Base-by-base conservation (phyloP, 2,888 invertebrate species). In the Meloe dianella region DNA sequence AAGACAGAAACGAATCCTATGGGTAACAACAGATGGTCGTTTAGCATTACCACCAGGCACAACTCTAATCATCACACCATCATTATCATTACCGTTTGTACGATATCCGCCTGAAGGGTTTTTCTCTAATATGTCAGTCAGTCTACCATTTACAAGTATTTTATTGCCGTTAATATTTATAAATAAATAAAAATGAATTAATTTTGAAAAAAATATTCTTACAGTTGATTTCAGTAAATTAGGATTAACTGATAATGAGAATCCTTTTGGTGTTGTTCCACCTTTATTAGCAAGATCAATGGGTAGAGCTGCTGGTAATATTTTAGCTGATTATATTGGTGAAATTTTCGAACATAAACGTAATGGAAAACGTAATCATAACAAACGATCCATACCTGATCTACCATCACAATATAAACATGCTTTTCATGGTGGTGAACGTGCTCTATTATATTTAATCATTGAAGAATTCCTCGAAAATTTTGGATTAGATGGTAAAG, bases 201-300 rank as follows among this genome's bases (percentile, higher is more conserved):
- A 71, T 67, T 64, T 64, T 30, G 9, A 51, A 47, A 38, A 47
- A n/a, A 12, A 29, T 66, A 67, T 65, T 70, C 71, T 81, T 84
- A 41, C 85, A 94, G 94, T 94, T 82, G 93, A 94, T 79, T 94
- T 94, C 80, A 93, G 93, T 83, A 92, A 92, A 81, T 84, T 94
- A 72, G 94, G 94, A 14, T 82, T 94, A 74, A 94, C 94, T n/a
- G 94, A 94, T 80, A 94, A 94, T 80, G 92, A 94, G 80, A 94
- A 94, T 84, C 94, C 94, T 0, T 91, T 92, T 78, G 94, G 94
- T 17, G 91, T 90, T 57, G 82, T 94, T 64, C 93, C 94, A 0
- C 91, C 93, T 0, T 85, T 93, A 5, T 87, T 94, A 73, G 91
- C 91, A 0, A 85, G 93, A 69, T 92, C 92, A 5, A 90, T 93